A percentile compares a stretch with the other conserved stretches of the same genome.
Evolutionary conservation across 2,113 vertebrate species (phyloP).

Genomic region (Panurus biarmicus): DNA sequence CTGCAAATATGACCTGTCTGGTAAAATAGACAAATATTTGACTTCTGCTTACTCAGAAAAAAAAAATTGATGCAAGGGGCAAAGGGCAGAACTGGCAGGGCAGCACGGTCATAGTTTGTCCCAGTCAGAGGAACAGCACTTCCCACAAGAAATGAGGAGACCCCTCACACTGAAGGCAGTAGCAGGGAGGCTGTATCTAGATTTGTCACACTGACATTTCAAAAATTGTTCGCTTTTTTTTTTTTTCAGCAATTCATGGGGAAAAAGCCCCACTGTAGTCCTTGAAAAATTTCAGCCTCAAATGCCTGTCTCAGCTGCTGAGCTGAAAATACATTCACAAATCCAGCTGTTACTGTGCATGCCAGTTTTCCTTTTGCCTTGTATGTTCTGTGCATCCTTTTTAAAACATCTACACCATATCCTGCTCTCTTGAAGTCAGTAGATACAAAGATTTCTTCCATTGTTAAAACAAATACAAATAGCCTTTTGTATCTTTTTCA

Average conservation of each 20-base stretch:
- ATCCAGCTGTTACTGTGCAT: background rate
- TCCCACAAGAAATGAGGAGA: background rate
- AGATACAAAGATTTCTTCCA: background rate
- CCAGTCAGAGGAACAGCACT: background rate
- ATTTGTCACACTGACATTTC: background rate
- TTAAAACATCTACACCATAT: background rate
- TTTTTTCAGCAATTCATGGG: background rate
- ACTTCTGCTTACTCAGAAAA: background rate
- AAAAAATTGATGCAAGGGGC: background rate
- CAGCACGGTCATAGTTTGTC: background rate
- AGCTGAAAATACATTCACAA: background rate
- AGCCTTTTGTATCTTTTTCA: background rate
- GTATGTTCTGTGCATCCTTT: background rate
- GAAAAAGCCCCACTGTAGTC: background rate
- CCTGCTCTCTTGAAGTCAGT: slow-evolving; percentile 2
- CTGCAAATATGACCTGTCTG: background rate
- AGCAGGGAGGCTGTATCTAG: background rate
- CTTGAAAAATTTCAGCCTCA: background rate
- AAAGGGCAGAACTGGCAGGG: background rate
- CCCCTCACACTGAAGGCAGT: background rate
- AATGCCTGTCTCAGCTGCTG: background rate
- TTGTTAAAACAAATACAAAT: background rate
- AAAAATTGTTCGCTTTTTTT: background rate
- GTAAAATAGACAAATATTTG: background rate
- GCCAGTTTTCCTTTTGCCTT: background rate